phyloP scores from a whole-genome alignment of 2,797 vertebrate genomes.

The Hydrophis major region DNA sequence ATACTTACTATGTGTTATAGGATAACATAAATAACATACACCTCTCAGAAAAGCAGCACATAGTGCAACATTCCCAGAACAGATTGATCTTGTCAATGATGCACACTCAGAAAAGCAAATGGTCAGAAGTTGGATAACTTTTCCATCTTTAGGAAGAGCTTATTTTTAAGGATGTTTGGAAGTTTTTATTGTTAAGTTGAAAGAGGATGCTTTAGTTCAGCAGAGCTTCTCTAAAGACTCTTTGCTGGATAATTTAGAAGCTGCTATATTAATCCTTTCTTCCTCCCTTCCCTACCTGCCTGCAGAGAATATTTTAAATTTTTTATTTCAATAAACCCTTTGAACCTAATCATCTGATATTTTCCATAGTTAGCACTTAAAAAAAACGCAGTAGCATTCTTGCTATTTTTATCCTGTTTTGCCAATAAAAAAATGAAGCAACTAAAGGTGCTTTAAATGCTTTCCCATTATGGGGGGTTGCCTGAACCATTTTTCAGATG shows the following conservation, averaged over 20 bases:
- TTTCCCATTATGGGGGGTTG: neutral
- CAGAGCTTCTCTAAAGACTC: neutral
- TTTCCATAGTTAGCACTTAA: neutral
- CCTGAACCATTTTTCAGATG: neutral
- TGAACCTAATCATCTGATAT: neutral
- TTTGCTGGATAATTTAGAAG: neutral
- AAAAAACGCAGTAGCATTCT: neutral
- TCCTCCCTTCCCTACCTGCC: neutral
- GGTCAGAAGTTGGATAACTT: neutral
- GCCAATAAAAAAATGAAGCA: neutral
- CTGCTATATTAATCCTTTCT: neutral
- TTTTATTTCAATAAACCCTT: neutral
- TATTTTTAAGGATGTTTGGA: neutral
- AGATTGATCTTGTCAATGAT: neutral
- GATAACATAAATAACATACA: neutral
- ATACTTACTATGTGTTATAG: neutral
- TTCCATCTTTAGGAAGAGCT: neutral
- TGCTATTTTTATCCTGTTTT: neutral
- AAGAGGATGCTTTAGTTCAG: neutral
- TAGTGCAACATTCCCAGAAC: neutral
- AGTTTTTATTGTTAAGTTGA: neutral
- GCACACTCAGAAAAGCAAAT: neutral
- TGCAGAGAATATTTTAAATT: neutral
- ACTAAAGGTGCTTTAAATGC: neutral
- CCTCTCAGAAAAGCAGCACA: neutral